A percentile compares a stretch with the other conserved stretches of the same genome.
These are phyloP conservation scores for Chrosomus eos DNA, from an alignment of 2,797 vertebrate species.

Conservation along the genomic window DNA sequence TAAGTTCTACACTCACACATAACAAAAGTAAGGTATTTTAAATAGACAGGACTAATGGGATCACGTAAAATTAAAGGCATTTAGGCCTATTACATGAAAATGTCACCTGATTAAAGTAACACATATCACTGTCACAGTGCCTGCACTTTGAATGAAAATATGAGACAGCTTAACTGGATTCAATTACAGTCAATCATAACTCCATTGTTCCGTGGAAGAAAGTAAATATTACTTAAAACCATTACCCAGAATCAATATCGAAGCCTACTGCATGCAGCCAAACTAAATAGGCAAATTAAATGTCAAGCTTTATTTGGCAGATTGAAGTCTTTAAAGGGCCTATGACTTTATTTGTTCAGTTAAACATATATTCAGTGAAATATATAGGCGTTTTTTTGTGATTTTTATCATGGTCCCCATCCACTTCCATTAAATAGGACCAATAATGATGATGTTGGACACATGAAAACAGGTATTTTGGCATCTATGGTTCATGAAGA, in stretches of 20 bases:
- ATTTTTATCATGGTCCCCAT: background rate
- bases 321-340: background rate
- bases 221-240: conserved; percentile 3
- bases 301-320: background rate
- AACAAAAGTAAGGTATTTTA: background rate
- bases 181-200: background rate
- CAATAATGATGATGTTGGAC: background rate
- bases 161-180: background rate
- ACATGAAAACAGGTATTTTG: background rate
- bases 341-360: background rate
- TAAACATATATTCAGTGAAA: background rate
- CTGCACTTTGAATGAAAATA: background rate
- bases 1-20: background rate
- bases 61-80: background rate
- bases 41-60: background rate
- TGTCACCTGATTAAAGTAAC: background rate
- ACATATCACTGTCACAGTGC: background rate
- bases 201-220: background rate
- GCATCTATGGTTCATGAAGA: background rate
- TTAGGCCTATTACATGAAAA: background rate
- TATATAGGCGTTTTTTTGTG: too few relatives aligned
- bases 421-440: background rate
- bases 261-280: background rate
- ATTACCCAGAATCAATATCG: background rate
- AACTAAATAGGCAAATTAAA: background rate